Percentiles rank a stretch among this genome's conserved stretches.
Evolutionary conservation across 2,797 vertebrate genomes (phyloP).

Genomic region (Malacoctenus gilli): DNA sequence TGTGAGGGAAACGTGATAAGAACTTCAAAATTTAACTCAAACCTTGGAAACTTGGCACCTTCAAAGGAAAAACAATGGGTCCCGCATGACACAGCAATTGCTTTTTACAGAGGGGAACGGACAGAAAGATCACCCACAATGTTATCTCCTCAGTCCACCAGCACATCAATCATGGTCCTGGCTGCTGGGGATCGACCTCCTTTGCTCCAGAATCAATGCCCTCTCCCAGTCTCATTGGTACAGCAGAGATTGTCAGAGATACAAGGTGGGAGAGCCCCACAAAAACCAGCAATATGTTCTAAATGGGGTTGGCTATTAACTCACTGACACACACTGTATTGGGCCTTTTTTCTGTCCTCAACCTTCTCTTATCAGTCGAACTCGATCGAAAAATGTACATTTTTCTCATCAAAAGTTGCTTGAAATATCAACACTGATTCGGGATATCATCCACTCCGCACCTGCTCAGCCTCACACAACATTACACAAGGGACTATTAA

Average conservation of each 20-base stretch:
- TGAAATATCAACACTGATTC: not conserved
- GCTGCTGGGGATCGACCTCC: slow-evolving; percentile 77
- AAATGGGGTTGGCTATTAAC: slow-evolving; percentile 76
- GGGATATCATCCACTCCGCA: not conserved
- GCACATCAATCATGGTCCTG: slow-evolving; percentile 79
- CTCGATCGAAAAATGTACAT: slow-evolving; percentile 11
- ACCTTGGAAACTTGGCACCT: slow-evolving; percentile 46
- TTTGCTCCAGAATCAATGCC: slow-evolving; percentile 78
- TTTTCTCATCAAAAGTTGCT: not conserved
- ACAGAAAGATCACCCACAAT: slow-evolving; percentile 81
- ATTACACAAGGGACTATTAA: not conserved
- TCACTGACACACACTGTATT: slow-evolving; percentile 56
- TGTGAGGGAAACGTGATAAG: slow-evolving; percentile 74
- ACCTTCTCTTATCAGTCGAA: slow-evolving; percentile 44
- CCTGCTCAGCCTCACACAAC: not conserved
- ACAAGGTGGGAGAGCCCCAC: slow-evolving; percentile 56
- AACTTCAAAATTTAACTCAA: slow-evolving; percentile 76
- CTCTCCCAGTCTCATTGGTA: slow-evolving; percentile 73
- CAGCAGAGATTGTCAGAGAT: slow-evolving; percentile 79
- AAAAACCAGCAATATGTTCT: slow-evolving; percentile 64
- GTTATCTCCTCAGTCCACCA: slow-evolving; percentile 82
- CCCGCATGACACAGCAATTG: slow-evolving; percentile 65
- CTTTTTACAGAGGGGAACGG: slow-evolving; percentile 43
- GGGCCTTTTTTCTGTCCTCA: slow-evolving; percentile 41
- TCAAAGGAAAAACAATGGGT: slow-evolving; percentile 66